Conservation (phyloP, 2,113 vertebrate genomes). For the Talpa occidentalis region DNA sequence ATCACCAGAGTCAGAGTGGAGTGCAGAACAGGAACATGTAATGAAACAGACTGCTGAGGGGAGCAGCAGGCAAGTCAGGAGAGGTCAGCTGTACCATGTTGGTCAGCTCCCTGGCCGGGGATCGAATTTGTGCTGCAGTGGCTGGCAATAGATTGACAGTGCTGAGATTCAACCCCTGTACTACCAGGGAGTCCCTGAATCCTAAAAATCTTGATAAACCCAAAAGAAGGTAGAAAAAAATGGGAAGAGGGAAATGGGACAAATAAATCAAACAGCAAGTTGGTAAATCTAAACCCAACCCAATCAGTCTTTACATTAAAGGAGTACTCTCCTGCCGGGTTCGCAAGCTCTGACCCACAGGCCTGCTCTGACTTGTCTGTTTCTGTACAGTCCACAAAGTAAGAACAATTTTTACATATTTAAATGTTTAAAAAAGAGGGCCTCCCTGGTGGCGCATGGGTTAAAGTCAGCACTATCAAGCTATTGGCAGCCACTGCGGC, state of each 20-base stretch:
- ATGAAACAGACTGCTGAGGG: too few relatives aligned
- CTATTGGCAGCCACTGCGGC: too few relatives aligned
- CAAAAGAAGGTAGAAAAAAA: not conserved
- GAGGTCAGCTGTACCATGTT: too few relatives aligned
- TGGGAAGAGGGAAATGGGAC: not conserved
- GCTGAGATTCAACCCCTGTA: too few relatives aligned
- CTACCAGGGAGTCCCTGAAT: not conserved
- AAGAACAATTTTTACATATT: conserved; percentile 22
- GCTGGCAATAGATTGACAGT: too few relatives aligned
- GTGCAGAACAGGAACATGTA: too few relatives aligned
- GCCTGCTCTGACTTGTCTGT: not conserved
- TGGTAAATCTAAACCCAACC: not conserved
- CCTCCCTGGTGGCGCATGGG: too few relatives aligned
- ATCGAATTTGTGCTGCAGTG: too few relatives aligned
- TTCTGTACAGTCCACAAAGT: not conserved
- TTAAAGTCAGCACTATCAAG: too few relatives aligned
- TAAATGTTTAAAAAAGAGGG: conserved; percentile 2
- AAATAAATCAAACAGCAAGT: not conserved
- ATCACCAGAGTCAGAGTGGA: too few relatives aligned
- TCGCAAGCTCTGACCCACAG: not conserved
- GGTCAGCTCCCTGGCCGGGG: too few relatives aligned
- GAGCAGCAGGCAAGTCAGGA: too few relatives aligned
- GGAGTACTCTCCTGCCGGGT: not conserved
- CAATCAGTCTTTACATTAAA: not conserved
- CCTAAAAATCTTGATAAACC: not conserved